Base-by-base conservation (phyloP, 2,797 vertebrate species). In the Salmo trutta region DNA sequence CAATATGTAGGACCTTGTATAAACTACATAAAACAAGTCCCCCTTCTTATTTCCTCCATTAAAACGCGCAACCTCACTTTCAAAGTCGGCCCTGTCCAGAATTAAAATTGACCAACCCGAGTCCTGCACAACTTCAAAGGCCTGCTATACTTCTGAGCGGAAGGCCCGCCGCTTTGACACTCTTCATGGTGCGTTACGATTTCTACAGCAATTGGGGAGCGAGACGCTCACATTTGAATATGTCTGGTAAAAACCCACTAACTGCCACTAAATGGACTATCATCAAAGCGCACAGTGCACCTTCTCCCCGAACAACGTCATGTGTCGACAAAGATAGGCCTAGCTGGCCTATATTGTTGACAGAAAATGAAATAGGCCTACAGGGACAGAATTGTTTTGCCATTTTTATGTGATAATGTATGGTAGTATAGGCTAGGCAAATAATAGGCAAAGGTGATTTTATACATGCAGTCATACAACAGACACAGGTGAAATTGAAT, bases 141-240 rank as follows among this genome's bases (percentile, higher is more conserved):
- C 93, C 93, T 24, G 59, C 59, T 92, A 93, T 91, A 94, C 94
- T 91, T 93, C 93, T 91, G 92, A 95, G 93, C 94, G 95, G 96
- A 96, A 96, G 95, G 93, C 92, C 91, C 93, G 93, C 93, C 90
- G 94, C 94, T 95, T 93, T 95, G 95, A 95, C 95, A 93, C 91
- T 94, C 95, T 96, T 96, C 97, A 97, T 94, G 96, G 96, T 93
- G 94, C 93, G 93, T 97, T 98, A 96, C 91, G 94, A 96, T 96
- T 96, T 97, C 96, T 96, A 95, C 96, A 94, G 96, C 94, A 94
- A 95, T 96, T 92, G 95, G 94, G 91, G 89, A 93, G 93, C 90
- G 94, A 93, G 94, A 94, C 94, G 91, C 94, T 93, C 93, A 88
- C 93, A 95, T 96, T 92, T 95, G 94, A 97, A 95, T 94, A 93